Percentiles rank a stretch among this genome's conserved stretches.
Conservation (phyloP, 2,888 invertebrate species). For the Melipona bicolor region DNA sequence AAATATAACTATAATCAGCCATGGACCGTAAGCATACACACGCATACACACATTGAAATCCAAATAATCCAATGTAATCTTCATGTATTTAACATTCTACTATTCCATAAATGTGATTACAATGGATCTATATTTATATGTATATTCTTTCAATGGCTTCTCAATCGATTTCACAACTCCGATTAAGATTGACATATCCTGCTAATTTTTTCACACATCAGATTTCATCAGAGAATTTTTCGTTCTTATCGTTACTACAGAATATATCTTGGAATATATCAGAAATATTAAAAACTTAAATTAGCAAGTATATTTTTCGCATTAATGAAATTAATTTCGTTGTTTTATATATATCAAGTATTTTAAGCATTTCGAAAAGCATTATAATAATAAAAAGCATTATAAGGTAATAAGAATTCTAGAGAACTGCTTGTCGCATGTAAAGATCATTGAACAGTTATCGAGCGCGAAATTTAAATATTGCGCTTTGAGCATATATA, state of each 20-base stretch:
- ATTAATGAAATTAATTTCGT: background rate
- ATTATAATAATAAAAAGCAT: background rate
- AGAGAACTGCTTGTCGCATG: background rate
- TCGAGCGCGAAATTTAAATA: conserved; percentile 31
- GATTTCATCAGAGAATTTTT: background rate
- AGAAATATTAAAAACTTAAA: background rate
- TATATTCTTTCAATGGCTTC: conserved; percentile 40
- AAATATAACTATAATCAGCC: conserved; percentile 44
- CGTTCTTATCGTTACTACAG: background rate
- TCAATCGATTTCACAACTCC: conserved; percentile 32
- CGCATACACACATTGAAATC: background rate
- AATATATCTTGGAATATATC: background rate
- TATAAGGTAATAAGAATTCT: background rate
- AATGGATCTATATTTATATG: conserved; percentile 15
- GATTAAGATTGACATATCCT: background rate
- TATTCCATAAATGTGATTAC: conserved; percentile 38
- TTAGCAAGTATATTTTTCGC: background rate
- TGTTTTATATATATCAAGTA: background rate
- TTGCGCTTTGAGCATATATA: background rate
- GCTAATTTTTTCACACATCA: conserved; percentile 8
- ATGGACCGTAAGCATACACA: background rate
- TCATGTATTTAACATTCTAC: conserved; percentile 19
- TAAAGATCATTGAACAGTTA: background rate
- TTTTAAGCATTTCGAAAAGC: background rate
- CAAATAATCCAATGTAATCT: conserved; percentile 26